These are phyloP conservation scores for Andricus quercusramuli DNA, from an alignment of 2,888 invertebrate species.

Conservation along the genomic window DNA sequence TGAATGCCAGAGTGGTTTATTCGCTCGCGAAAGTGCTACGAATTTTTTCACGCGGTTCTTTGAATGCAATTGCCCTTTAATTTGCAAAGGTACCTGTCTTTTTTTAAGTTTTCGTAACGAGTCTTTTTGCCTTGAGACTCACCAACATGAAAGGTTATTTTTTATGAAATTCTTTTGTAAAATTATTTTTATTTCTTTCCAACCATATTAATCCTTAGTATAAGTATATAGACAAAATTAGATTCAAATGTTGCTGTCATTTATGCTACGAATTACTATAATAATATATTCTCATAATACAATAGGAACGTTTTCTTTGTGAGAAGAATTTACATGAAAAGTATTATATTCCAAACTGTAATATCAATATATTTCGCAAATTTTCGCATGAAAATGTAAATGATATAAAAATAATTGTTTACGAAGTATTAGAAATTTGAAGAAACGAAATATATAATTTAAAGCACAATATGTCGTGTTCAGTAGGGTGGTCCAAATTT, in stretches of 20 bases:
- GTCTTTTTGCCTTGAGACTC: neutral
- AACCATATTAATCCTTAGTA: neutral
- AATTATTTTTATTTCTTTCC: neutral
- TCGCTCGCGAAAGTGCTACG: constrained; percentile 40
- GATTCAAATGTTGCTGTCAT: neutral
- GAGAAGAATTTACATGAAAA: too few relatives aligned
- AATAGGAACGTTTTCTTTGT: too few relatives aligned
- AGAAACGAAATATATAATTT: too few relatives aligned
- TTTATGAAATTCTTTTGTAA: constrained; percentile 15
- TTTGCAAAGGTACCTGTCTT: neutral
- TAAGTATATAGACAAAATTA: neutral
- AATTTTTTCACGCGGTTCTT: constrained; percentile 40
- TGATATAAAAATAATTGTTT: too few relatives aligned
- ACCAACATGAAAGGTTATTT: constrained; percentile 7
- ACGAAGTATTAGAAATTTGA: too few relatives aligned
- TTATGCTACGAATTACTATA: neutral
- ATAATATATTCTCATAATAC: too few relatives aligned
- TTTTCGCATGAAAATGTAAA: too few relatives aligned
- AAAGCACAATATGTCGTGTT: too few relatives aligned
- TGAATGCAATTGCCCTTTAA: constrained; percentile 35
- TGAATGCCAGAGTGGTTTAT: constrained; percentile 52
- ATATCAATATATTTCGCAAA: too few relatives aligned
- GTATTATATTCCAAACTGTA: too few relatives aligned
- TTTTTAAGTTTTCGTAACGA: constrained; percentile 18
- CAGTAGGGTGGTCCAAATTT: too few relatives aligned